Evolutionary conservation across 2,888 invertebrate genomes (phyloP).

Genomic region (Metallyticus violacea): DNA sequence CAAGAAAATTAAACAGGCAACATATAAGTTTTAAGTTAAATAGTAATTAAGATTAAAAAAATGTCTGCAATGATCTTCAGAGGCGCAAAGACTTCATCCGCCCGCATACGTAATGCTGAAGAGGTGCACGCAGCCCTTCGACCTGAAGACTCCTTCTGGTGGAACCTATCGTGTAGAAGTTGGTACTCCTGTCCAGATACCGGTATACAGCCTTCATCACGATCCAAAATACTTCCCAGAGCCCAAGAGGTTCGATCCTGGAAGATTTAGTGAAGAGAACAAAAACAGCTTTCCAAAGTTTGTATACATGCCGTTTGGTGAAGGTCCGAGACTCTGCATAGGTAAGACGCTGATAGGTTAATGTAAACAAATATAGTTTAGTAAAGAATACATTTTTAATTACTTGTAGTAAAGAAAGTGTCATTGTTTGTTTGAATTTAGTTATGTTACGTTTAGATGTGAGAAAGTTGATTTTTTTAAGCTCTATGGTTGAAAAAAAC

Average conservation of each 20-base stretch:
- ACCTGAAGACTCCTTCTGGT: background rate
- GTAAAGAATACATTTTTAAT: too few relatives aligned
- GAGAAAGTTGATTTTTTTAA: too few relatives aligned
- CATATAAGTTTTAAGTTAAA: too few relatives aligned
- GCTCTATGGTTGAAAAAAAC: too few relatives aligned
- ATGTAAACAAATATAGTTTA: too few relatives aligned
- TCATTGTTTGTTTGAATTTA: too few relatives aligned
- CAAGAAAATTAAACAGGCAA: too few relatives aligned
- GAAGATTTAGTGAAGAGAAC: background rate
- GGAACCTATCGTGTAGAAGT: background rate
- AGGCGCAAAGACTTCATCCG: background rate
- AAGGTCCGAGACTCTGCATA: background rate
- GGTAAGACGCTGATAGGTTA: background rate
- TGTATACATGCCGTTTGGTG: background rate
- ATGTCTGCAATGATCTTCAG: too few relatives aligned
- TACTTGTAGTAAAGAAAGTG: too few relatives aligned
- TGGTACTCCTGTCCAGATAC: background rate
- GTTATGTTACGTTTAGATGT: too few relatives aligned
- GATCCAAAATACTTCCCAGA: background rate
- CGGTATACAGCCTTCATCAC: background rate
- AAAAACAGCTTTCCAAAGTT: background rate
- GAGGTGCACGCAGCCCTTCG: background rate
- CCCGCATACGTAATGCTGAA: background rate
- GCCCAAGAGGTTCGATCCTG: background rate
- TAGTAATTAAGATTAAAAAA: too few relatives aligned